Percentiles rank a stretch among this genome's conserved stretches.
Evolutionary conservation across 2,797 vertebrate genomes (phyloP).

Genomic region (Varecia variegata): DNA sequence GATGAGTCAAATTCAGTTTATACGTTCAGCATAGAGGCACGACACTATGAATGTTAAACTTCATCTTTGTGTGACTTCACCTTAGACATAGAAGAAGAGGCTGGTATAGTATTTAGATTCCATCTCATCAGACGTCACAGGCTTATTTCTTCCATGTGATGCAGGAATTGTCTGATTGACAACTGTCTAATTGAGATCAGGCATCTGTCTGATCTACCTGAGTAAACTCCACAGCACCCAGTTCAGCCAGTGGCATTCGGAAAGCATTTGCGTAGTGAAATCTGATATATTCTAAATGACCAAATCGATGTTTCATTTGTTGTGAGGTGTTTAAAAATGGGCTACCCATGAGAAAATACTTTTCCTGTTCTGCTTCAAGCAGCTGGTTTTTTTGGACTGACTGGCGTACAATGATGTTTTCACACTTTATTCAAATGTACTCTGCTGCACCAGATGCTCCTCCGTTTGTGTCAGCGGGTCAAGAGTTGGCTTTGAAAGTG

Average conservation of each 20-base stretch:
- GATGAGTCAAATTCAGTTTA: not conserved
- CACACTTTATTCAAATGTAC: not conserved
- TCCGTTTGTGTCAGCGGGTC: not conserved
- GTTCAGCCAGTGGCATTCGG: not conserved
- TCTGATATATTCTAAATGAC: constrained; percentile 34
- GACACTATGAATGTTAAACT: not conserved
- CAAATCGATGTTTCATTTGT: constrained; percentile 65
- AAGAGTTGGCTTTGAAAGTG: not conserved
- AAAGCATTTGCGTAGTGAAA: constrained; percentile 29
- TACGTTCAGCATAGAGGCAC: not conserved
- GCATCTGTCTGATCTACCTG: not conserved
- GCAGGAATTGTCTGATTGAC: not conserved
- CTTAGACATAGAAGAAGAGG: not conserved
- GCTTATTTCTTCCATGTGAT: not conserved
- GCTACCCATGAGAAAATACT: constrained; percentile 23
- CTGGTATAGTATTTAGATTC: not conserved
- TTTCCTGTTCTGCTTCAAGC: constrained; percentile 19
- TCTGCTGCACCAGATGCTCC: not conserved
- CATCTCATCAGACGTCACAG: not conserved
- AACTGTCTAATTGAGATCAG: not conserved
- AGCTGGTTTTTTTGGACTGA: not conserved
- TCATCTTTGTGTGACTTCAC: not conserved
- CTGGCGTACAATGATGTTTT: not conserved
- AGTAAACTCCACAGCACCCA: not conserved
- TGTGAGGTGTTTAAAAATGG: constrained; percentile 46